Base-by-base conservation (phyloP, 2,113 vertebrate species). In the Saccopteryx bilineata region DNA sequence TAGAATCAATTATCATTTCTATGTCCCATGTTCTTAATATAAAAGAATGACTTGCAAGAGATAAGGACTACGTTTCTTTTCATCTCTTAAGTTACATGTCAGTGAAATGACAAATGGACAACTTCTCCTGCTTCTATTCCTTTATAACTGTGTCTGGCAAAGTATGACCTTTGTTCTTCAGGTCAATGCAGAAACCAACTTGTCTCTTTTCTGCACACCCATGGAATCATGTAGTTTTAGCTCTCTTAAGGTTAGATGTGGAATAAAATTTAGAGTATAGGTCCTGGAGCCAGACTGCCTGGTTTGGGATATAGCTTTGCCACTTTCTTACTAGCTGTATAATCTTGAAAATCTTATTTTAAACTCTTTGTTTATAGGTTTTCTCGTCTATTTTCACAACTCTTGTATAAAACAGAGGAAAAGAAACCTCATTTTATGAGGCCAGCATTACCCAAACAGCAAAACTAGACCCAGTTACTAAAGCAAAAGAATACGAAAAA, bases 1-100 rank as follows among this genome's bases (percentile, higher is more conserved):
- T 50, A 90, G 76, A 94, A 72, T 93, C 83, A 91, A 69, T 93
- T 75, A 79, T 81, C 75, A 71, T 95, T 95, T 76, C 24, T 89
- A 9, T 79, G 18, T 66, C 23, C 54, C 17, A 82, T 80, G 28
- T 92, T 94, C 75, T 91, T 87, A 89, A 91, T 90, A 91, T 92
- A 56, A 88, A 87, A 86, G 26, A 93, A 17, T 72, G 66, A 87
- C 50, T 87, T 91, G 10, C 0, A 79, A 23, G 83, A 86, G 31
- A 48, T 90, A 96, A 93, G 23, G 1, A 87, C 46, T 91, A 60
- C 13, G 0, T 83, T 93, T 78, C 60, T 94, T 80, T 86, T 87
- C 48, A 68, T 33, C 19, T 90, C 12, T 79, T 92, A 87, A 96
- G 54, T 83, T 89, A 84, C 46, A 50, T 85, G 65, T 63, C 75